These are phyloP conservation scores for Rattus rattus DNA, from an alignment of 2,113 vertebrate genomes.

Conservation along the genomic window DNA sequence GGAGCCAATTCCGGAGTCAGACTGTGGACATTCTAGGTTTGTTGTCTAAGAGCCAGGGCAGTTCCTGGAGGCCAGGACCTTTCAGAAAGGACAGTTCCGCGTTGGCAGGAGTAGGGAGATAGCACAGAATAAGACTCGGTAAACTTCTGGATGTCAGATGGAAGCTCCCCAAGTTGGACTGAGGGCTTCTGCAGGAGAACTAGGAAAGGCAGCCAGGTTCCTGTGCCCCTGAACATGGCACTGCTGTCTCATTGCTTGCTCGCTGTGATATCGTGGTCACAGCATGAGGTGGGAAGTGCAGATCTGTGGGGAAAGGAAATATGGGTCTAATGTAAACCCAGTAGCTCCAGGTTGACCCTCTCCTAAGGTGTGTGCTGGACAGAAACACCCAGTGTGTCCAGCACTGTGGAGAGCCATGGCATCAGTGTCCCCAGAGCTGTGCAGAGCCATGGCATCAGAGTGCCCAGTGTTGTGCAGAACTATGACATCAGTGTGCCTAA, in stretches of 20 bases:
- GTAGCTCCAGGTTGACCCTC: neutral
- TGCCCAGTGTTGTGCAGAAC: no score
- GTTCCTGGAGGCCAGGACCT: neutral
- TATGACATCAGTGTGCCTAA: no score
- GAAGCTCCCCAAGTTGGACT: no score
- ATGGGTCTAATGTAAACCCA: no score
- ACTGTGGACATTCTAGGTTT: neutral
- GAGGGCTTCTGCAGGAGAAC: neutral
- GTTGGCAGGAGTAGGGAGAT: neutral
- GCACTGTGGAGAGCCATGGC: rapidly evolving
- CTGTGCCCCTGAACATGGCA: neutral
- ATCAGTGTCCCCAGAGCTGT: neutral
- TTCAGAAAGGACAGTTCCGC: neutral
- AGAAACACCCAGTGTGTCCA: no score
- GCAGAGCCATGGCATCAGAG: no score
- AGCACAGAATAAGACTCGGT: neutral
- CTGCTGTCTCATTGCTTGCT: neutral
- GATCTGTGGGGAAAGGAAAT: neutral
- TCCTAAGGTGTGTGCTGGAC: neutral
- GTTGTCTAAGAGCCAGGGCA: neutral
- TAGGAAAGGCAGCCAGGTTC: neutral
- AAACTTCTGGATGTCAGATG: neutral
- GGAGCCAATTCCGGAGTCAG: neutral
- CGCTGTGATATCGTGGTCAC: neutral
- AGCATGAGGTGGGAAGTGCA: neutral